Evolutionary conservation across 2,797 vertebrate species (phyloP).

Genomic region (Falco rusticolus): DNA sequence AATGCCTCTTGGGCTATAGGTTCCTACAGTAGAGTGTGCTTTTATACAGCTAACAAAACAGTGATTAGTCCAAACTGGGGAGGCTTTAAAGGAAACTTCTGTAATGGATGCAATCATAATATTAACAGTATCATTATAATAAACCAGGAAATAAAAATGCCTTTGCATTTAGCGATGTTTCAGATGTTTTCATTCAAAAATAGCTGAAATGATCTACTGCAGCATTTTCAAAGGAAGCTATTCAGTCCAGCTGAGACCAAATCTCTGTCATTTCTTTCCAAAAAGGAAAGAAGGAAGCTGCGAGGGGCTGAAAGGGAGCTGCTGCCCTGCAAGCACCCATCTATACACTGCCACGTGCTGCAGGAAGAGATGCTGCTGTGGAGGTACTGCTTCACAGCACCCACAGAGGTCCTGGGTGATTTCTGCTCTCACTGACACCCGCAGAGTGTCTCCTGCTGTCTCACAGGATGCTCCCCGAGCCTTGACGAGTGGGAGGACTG

Average conservation of each 20-base stretch:
- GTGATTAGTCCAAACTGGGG: background rate
- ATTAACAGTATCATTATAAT: background rate
- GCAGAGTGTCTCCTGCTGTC: background rate
- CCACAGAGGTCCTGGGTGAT: background rate
- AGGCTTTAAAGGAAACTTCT: background rate
- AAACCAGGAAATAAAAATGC: background rate
- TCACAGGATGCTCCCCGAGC: background rate
- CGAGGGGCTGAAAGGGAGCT: background rate
- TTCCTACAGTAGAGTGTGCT: background rate
- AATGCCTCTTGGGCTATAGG: background rate
- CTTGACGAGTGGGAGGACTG: background rate
- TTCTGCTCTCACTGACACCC: background rate
- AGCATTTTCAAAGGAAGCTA: background rate
- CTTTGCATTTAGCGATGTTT: background rate
- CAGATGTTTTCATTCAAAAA: background rate
- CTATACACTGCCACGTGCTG: background rate
- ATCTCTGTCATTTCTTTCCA: background rate
- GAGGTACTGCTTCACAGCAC: background rate
- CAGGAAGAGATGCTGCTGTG: background rate
- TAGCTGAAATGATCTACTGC: background rate
- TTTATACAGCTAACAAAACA: background rate
- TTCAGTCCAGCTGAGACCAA: background rate
- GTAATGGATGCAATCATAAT: background rate
- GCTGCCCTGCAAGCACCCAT: background rate
- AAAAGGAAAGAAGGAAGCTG: background rate